Conservation (phyloP, 2,113 vertebrate genomes). For the Bubalus kerabau region DNA sequence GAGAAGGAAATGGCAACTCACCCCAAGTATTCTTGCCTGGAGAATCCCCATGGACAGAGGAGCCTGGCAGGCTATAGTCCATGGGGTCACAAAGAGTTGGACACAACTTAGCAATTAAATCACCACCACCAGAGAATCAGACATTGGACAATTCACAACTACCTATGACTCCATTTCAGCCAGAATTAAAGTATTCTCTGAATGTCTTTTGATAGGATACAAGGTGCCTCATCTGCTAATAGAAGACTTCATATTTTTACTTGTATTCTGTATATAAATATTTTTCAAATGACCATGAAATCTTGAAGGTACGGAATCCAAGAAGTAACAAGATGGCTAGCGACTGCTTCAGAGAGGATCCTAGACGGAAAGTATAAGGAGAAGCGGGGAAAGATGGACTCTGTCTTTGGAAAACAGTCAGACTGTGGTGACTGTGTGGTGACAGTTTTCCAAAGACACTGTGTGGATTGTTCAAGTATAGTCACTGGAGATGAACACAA, state of each 20-base stretch:
- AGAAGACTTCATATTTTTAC: neutral
- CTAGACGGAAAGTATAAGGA: neutral
- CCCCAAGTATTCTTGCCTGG: neutral
- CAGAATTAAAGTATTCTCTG: neutral
- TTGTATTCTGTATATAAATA: neutral
- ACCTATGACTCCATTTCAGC: neutral
- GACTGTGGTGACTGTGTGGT: neutral
- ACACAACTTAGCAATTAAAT: neutral
- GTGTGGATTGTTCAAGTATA: neutral
- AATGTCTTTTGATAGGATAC: neutral
- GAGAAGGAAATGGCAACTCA: neutral
- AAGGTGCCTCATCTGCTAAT: neutral
- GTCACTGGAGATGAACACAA: neutral
- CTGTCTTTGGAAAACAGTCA: neutral
- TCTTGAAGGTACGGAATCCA: neutral
- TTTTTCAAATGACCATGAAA: neutral
- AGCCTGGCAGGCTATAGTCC: neutral
- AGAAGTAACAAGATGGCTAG: neutral
- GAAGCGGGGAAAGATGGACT: neutral
- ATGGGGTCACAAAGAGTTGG: neutral
- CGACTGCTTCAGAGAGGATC: neutral
- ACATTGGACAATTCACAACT: neutral
- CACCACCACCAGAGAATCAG: neutral
- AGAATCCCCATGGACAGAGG: neutral
- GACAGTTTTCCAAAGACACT: neutral